phyloP scores from a whole-genome alignment of 2,113 vertebrate genomes.

The Neogobius melanostomus region DNA sequence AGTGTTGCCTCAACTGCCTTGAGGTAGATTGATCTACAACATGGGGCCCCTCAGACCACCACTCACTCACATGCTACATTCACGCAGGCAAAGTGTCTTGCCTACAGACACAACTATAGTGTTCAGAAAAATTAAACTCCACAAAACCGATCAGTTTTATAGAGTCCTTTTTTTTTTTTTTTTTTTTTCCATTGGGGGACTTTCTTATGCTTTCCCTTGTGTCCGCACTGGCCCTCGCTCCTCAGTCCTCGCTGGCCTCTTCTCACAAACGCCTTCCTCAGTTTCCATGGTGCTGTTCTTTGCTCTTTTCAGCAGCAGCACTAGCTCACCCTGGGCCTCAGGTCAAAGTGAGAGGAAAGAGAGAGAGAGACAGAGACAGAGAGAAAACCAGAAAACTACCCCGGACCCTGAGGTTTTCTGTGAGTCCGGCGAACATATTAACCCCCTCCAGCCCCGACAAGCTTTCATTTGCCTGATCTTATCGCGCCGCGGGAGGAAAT shows the following conservation, averaged over 20 bases:
- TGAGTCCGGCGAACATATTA: conserved; percentile 32
- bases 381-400: conserved; percentile 6
- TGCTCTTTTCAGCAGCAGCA: conserved; percentile 25
- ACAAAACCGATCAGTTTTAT: too few relatives aligned
- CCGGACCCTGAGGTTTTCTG: conserved; percentile 7
- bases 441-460: conserved; percentile 43
- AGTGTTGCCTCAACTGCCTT: too few relatives aligned
- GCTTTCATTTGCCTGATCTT: conserved; percentile 78
- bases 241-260: conserved; percentile 10
- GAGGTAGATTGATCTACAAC: too few relatives aligned
- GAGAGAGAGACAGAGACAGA: not conserved
- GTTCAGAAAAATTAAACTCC: too few relatives aligned
- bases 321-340: conserved; percentile 30
- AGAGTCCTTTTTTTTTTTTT: too few relatives aligned
- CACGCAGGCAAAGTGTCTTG: too few relatives aligned
- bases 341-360: conserved; percentile 31
- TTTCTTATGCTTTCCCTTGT: not conserved
- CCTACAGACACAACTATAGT: too few relatives aligned
- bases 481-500: conserved; percentile 87
- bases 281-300: conserved; percentile 34
- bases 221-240: not conserved
- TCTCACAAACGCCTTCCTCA: not conserved
- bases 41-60: too few relatives aligned
- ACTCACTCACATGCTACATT: too few relatives aligned
- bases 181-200: too few relatives aligned